Base-by-base conservation (phyloP, 2,113 vertebrate genomes). In the Archilochus colubris region DNA sequence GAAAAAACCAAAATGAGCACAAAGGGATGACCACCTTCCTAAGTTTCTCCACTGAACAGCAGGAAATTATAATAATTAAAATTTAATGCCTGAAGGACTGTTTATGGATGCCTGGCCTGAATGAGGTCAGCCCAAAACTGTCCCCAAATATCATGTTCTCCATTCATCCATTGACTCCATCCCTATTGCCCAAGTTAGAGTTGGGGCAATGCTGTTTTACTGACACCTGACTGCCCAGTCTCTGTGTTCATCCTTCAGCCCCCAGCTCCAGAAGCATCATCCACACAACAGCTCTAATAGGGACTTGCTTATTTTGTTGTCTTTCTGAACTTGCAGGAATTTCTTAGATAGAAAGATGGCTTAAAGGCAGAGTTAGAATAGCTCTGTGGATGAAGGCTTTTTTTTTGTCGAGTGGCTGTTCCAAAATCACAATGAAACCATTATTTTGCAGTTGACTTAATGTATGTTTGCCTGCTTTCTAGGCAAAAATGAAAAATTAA, bases 161-260 rank as follows among this genome's bases (percentile, higher is more conserved):
- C 30, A 16, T 87, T 69, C 33, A 20, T 43, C 73, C n/a, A 54
- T 0, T 64, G 64, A 57, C 59, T 48, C 55, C 27, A 8, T 10
- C 74, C 27, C 53, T 20, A 4, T 13, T 2, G 1, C 12, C 24
- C 51, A 33, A 38, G 11, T 27, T 7, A 10, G 8, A 77, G 30
- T 40, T 66, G 0, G 2, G 64, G 46, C 36, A 66, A 67, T 31
- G 14, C 0, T 67, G 48, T 19, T 53, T 38, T 31, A 50, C 1
- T 30, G 66, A 21, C 69, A 38, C 23, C 22, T 72, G 86, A 51
- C 38, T 62, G 68, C 31, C 21, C 14, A 14, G 28, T 10, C 6
- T 68, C 75, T 33, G 7, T 1, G 54, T 7, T 46, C 40, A 61
- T 7, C 50, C 58, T 64, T 64, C 19, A 88, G 24, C 46, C 22